Evolutionary conservation across 2,113 vertebrate species (phyloP), one percentile per base, ranked within the genome.

Genomic region (Plestiodon gilberti): DNA sequence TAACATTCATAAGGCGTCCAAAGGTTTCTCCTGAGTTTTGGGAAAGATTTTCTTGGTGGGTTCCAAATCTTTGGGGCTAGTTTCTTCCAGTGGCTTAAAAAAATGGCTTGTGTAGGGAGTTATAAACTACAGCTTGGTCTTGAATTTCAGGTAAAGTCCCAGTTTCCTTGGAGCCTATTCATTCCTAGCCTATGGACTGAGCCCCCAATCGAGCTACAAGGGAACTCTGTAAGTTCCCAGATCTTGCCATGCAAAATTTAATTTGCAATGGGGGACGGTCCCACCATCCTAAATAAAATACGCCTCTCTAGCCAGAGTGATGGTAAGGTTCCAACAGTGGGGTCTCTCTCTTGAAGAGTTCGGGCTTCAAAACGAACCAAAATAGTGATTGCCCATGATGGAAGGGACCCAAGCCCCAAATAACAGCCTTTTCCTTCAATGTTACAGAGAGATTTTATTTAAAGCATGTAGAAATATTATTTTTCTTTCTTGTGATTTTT

Each of bases 71-170:
- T 33, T 30, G 15, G 20, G 2, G 30, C 59, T 52, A 52, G 20
- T 6, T 8, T 38, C 2, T 35, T 22, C 30, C 6, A 35, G 52
- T 15, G 11, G 25, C 33, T 17, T 52, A n/a, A 5, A 48, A 18
- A 17, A 4, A 5, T 25, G 35, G 35, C 22, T 59, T 82, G 33
- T 8, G 1, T 33, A 69, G 28, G 35, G 22, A 57, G 33, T 4
- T 6, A 1, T 20, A 15, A n/a, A 20, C 4, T 9, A 59, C 43
- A 67, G 35, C 4, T 70, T 55, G 59, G 70, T 6, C 15, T 2
- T 87, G 67, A 89, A 87, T 80, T 89, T 88, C 67, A 77, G 85
- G 18, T 89, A 88, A n/a, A 89, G 89, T 81, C 80, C 15, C 59
- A 75, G 57, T n/a, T 25, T 30, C 20, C 70, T 59, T 48, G 10